Percentiles rank a stretch among this genome's conserved stretches.
phyloP scores from a whole-genome alignment of 2,888 invertebrate species.

The Biston stratarius region DNA sequence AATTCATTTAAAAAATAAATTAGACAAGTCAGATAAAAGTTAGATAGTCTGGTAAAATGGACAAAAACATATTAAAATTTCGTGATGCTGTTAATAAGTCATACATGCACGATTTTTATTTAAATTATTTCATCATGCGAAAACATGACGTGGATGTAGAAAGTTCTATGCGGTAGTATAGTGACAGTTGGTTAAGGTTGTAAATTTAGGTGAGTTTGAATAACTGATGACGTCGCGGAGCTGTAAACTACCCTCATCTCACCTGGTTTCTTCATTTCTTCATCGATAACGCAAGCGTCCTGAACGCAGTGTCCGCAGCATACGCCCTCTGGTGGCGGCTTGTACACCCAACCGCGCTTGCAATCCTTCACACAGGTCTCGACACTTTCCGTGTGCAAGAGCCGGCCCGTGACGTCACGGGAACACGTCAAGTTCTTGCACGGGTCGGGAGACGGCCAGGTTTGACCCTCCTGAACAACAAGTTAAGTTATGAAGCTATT shows the following conservation, averaged over 20 bases:
- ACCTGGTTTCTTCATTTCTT: slow-evolving; percentile 80
- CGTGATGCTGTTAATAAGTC: no score
- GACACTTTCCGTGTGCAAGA: slow-evolving; percentile 70
- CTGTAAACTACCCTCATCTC: slow-evolving; percentile 23
- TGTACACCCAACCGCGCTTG: slow-evolving; percentile 86
- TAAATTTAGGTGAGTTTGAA: not conserved
- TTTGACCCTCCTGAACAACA: slow-evolving; percentile 71
- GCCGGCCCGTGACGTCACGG: slow-evolving; percentile 67
- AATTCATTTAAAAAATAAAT: no score
- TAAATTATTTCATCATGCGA: no score
- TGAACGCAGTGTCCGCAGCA: slow-evolving; percentile 90
- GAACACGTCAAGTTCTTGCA: slow-evolving; percentile 85
- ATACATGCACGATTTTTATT: no score
- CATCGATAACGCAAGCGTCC: slow-evolving; percentile 84
- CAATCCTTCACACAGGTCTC: slow-evolving; percentile 80
- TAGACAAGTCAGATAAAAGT: no score
- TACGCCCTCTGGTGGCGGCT: slow-evolving; percentile 58
- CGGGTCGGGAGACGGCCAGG: slow-evolving; percentile 83
- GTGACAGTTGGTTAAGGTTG: not conserved
- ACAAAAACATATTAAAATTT: no score
- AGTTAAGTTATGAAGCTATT: no score
- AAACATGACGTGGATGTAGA: no score
- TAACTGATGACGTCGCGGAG: not conserved
- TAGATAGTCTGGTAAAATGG: no score
- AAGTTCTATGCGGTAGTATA: not conserved